phyloP scores from a whole-genome alignment of 2,888 invertebrate species.

The Shargacucullia verbasci region DNA sequence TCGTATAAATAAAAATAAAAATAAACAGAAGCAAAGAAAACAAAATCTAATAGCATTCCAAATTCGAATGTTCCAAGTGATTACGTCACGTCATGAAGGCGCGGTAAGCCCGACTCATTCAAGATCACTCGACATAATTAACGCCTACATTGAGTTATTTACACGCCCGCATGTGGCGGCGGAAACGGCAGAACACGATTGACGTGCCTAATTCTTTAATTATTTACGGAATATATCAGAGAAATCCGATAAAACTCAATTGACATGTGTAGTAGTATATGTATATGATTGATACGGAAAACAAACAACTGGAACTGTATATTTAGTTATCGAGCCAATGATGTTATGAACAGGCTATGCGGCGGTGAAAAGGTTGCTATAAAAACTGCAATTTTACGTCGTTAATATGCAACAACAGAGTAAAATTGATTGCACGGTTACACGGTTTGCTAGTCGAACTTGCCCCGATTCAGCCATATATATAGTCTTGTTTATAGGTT shows the following conservation, averaged over 20 bases:
- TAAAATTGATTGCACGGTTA: slow-evolving; percentile 47
- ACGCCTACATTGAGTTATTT: slow-evolving; percentile 85
- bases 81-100: slow-evolving; percentile 71
- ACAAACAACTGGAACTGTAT: slow-evolving; percentile 11
- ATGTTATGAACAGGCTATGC: background rate
- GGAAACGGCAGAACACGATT: slow-evolving; percentile 71
- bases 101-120: slow-evolving; percentile 67
- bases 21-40: slow-evolving; percentile 37
- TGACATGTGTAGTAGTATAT: too few species aligned
- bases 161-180: slow-evolving; percentile 84
- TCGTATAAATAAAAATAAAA: slow-evolving; percentile 1
- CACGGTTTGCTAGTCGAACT: slow-evolving; percentile 30
- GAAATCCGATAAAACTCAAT: slow-evolving; percentile 43
- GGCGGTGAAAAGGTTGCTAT: slow-evolving; percentile 7
- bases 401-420: slow-evolving; percentile 22
- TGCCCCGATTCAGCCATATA: slow-evolving; percentile 57
- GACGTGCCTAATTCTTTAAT: slow-evolving; percentile 70
- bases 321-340: background rate
- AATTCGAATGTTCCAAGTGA: slow-evolving; percentile 74
- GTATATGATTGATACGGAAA: slow-evolving; percentile 22
- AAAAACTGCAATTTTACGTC: slow-evolving; percentile 10
- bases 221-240: slow-evolving; percentile 60
- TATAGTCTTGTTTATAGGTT: slow-evolving; percentile 64
- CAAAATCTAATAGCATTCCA: slow-evolving; percentile 55
- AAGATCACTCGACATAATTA: slow-evolving; percentile 85